A percentile compares a stretch with the other conserved stretches of the same genome.
phyloP scores from a whole-genome alignment of 2,113 vertebrate genomes.

The Oryctolagus cuniculus region mOryCun1.1 NC_091451.1:21830501-21831000 shows the following conservation, averaged over 20 bases:
- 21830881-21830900: neutral
- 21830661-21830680: neutral
- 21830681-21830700: neutral
- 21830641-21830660: neutral
- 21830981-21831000: too few relatives aligned
- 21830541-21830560: neutral
- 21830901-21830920: neutral
- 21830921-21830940: too few relatives aligned
- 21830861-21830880: neutral
- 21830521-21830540: conserved; percentile 9
- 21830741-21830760: neutral
- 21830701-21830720: neutral
- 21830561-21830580: neutral
- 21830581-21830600: conserved; percentile 32
- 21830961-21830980: too few relatives aligned
- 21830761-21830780: neutral
- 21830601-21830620: neutral
- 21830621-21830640: neutral
- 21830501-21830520: neutral
- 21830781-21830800: neutral
- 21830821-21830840: too few relatives aligned
- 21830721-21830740: neutral
- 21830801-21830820: neutral
- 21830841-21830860: neutral
- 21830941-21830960: too few relatives aligned